Conservation (phyloP, 2,888 invertebrate genomes). For the Tanytarsus gracilentus region DNA sequence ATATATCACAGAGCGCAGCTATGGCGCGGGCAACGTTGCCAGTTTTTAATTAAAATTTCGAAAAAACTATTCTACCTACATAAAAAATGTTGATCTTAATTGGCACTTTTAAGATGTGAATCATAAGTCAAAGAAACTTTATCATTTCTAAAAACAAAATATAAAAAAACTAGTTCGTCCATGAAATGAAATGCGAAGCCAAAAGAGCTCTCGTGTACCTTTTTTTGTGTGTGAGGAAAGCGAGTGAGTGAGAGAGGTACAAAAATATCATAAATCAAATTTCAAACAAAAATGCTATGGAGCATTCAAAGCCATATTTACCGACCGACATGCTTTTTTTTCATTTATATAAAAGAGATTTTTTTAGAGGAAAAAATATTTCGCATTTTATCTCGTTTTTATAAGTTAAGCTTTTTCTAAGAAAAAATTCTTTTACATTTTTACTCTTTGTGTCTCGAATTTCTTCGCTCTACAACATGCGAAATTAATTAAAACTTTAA, state of each 20-base stretch:
- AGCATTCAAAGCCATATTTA: slow-evolving; percentile 27
- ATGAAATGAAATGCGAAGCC: not conserved
- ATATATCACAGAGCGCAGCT: slow-evolving; percentile 10
- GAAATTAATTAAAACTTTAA: no score
- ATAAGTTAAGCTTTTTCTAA: slow-evolving; percentile 1
- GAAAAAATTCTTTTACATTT: not conserved
- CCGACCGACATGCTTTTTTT: slow-evolving; percentile 23
- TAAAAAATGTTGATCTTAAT: no score
- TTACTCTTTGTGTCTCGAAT: not conserved
- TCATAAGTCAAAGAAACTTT: no score
- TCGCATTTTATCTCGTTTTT: slow-evolving; percentile 17
- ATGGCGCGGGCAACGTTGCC: slow-evolving; percentile 14
- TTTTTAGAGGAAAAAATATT: slow-evolving; percentile 1
- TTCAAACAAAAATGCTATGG: not conserved
- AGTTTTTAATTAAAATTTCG: no score
- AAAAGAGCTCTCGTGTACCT: no score
- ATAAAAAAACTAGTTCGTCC: not conserved
- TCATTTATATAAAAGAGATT: not conserved
- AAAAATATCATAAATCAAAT: slow-evolving; percentile 28
- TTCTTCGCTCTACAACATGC: no score
- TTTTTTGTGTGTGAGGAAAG: slow-evolving; percentile 12
- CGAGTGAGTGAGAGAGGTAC: slow-evolving; percentile 17
- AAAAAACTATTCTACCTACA: no score
- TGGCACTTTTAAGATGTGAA: no score
- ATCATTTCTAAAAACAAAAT: not conserved